Evolutionary conservation across 2,888 invertebrate genomes (phyloP).

Genomic region (Amaurobius ferox): DNA sequence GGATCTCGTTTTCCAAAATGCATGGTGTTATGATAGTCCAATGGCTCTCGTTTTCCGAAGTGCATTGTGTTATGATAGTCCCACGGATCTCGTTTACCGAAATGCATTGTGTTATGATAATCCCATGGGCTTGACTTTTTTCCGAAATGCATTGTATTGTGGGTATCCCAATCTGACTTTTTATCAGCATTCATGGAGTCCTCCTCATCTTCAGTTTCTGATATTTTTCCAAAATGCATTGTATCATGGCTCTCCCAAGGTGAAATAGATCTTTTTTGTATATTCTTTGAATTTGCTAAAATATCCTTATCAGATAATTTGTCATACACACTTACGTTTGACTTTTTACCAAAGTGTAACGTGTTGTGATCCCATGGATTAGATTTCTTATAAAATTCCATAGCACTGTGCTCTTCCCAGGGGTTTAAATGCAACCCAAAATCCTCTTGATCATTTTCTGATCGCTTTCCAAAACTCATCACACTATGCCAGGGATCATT

Average conservation of each 20-base stretch:
- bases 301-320: background rate
- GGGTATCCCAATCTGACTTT: background rate
- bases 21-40: conserved; percentile 30
- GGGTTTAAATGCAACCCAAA: background rate
- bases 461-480: conserved; percentile 1
- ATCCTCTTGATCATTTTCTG: background rate
- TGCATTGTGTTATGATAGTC: conserved; percentile 27
- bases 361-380: conserved; percentile 25
- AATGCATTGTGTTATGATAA: conserved; percentile 25
- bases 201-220: background rate
- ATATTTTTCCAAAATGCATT: conserved; percentile 3
- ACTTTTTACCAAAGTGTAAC: conserved; percentile 46
- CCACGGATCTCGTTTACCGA: conserved; percentile 40
- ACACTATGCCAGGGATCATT: conserved; percentile 29
- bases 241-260: background rate
- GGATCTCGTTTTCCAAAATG: conserved; percentile 52
- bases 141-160: conserved; percentile 54
- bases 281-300: background rate
- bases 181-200: background rate
- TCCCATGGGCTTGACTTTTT: conserved; percentile 39
- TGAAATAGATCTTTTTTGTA: background rate
- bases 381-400: conserved; percentile 41
- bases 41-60: conserved; percentile 40
- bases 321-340: background rate
- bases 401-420: conserved; percentile 12